Base-by-base conservation (phyloP, 2,797 vertebrate genomes). In the Bufotes viridis region DNA sequence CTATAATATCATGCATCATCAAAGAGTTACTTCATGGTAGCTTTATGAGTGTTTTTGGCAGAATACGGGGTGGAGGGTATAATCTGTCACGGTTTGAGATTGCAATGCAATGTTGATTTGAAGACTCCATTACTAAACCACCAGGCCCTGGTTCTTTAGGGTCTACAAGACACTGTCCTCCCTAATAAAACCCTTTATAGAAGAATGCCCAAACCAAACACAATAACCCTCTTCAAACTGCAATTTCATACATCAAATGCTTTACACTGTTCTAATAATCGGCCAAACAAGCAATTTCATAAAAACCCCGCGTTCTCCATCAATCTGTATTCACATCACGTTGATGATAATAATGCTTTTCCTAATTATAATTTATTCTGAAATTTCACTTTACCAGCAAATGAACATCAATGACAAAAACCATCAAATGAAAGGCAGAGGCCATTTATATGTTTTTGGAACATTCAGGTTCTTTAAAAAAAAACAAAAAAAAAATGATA, bases 341-440 rank as follows among this genome's bases (percentile, higher is more conserved):
- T 17, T 22, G 14, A 26, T 15, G 82, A 34, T 58, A 84, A 84
- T 74, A 84, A 84, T 9, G 29, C 67, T 84, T 29, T 13, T 12
- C 74, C 53, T 84, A 84, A 84, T 58, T 74, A 84, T 74, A 74
- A 74, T 74, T 84, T 84, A 74, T 74, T 69, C 63, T 55, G 69
- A 74, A 74, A 67, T 70, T 26, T 84, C 58, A 69, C 57, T 34
- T 84, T 74, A 84, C 24, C 69, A 70, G 26, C 24, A 5, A 84
- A 84, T 74, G 65, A 84, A 83, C 51, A 74, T 82, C 49, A 55
- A 70, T 70, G 53, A 61, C 51, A 67, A 51, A 29, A 51, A 29
- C 24, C 7, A 55, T 74, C 15, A 60, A 74, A 60, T 74, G 65
- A 84, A 84, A 84, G 82, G 58, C 67, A 74, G 34, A 69, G 49